Evolutionary conservation across 2,797 vertebrate genomes (phyloP).

Genomic region (Oryzias dopingdopingensis): DNA sequence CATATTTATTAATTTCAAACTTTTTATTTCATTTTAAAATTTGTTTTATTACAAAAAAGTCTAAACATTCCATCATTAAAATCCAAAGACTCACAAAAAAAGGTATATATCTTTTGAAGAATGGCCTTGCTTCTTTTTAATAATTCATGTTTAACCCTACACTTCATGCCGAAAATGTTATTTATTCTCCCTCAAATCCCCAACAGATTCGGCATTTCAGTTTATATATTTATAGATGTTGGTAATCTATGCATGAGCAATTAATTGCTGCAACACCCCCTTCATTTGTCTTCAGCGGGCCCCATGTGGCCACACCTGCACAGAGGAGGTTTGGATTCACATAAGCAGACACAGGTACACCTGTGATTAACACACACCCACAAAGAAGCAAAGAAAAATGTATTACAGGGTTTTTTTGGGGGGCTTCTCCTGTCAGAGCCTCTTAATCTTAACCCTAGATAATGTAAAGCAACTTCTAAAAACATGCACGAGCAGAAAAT

Average conservation of each 20-base stretch:
- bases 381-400: neutral
- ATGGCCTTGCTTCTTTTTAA: constrained; percentile 1
- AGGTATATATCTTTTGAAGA: neutral
- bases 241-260: constrained; percentile 1
- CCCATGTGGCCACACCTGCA: constrained; percentile 20
- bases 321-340: neutral
- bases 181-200: constrained; percentile 7
- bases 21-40: no score
- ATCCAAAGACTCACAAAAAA: neutral
- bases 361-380: constrained; percentile 11
- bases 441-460: neutral
- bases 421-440: constrained; percentile 4
- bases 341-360: constrained; percentile 20
- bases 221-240: constrained; percentile 12
- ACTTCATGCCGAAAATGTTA: constrained; percentile 1
- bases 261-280: constrained; percentile 12
- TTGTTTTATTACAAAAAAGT: neutral
- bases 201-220: constrained; percentile 6
- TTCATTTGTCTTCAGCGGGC: constrained; percentile 14
- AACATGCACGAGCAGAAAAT: neutral
- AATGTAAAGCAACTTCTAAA: neutral
- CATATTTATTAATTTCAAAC: no score
- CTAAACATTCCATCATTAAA: neutral
- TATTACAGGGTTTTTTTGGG: constrained; percentile 10
- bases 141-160: constrained; percentile 1